phyloP scores from a whole-genome alignment of 1,140 invertebrate species.

The Hylaeus anthracinus region DNA sequence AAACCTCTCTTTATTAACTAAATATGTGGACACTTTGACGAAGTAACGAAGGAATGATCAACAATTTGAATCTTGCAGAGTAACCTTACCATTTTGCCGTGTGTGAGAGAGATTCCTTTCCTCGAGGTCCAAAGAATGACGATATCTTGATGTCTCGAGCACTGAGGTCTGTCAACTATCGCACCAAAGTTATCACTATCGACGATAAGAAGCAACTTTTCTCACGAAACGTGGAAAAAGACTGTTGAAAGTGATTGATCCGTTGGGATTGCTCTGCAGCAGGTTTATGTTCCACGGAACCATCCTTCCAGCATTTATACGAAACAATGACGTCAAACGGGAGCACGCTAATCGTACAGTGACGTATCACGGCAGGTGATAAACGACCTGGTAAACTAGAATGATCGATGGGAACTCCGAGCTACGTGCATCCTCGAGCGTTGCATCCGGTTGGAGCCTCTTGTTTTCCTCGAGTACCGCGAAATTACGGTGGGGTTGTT shows the following conservation, averaged over 20 bases:
- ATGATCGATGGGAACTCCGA: not conserved
- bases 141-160: not conserved
- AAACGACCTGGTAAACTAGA: slow-evolving; percentile 73
- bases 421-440: not conserved
- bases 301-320: slow-evolving; percentile 73
- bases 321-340: slow-evolving; percentile 76
- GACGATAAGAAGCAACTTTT: not conserved
- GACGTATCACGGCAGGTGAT: slow-evolving; percentile 73
- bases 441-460: not conserved
- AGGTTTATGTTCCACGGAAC: slow-evolving; percentile 26
- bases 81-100: slow-evolving; percentile 29
- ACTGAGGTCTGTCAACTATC: not conserved
- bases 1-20: too few relatives aligned
- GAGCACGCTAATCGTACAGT: slow-evolving; percentile 76
- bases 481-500: too few relatives aligned
- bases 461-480: not conserved
- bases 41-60: not conserved
- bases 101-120: not conserved
- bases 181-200: not conserved
- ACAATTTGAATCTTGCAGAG: not conserved
- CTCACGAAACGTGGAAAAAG: not conserved
- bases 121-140: not conserved
- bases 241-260: slow-evolving; percentile 1
- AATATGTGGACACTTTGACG: too few relatives aligned
- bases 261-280: slow-evolving; percentile 17